Conservation (phyloP, 2,797 vertebrate genomes). For the Limosa lapponica region DNA sequence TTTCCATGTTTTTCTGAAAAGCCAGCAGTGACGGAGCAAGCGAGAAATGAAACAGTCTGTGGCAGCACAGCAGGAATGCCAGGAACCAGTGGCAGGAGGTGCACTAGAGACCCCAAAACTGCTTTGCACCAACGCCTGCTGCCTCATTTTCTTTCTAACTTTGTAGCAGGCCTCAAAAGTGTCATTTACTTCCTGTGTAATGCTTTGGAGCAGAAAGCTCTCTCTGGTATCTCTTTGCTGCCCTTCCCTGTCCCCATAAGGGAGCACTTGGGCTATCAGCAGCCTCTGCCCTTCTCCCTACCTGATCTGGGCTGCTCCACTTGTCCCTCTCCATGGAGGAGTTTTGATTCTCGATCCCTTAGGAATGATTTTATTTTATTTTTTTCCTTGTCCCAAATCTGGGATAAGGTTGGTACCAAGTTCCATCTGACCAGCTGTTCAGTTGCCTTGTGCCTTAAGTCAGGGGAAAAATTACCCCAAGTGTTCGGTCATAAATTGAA, state of each 20-base stretch:
- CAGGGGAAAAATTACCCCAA: neutral
- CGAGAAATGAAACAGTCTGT: neutral
- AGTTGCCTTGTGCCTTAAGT: neutral
- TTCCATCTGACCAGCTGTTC: neutral
- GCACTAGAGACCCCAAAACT: neutral
- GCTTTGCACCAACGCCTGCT: neutral
- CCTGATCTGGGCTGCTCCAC: neutral
- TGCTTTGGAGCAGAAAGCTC: neutral
- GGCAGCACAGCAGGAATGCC: neutral
- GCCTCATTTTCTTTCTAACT: neutral
- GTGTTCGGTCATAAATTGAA: neutral
- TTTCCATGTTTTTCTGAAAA: neutral
- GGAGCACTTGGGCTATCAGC: neutral
- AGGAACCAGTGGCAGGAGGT: neutral
- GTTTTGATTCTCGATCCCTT: neutral
- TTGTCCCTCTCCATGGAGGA: neutral
- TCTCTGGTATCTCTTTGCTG: neutral
- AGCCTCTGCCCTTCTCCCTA: neutral
- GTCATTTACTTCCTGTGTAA: fast-evolving
- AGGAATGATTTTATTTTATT: neutral
- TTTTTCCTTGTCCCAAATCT: neutral
- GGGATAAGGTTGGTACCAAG: neutral
- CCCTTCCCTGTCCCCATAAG: neutral
- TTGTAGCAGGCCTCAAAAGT: neutral
- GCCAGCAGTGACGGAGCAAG: neutral